phyloP scores from a whole-genome alignment of 2,888 invertebrate genomes.

The Selenia dentaria region DNA sequence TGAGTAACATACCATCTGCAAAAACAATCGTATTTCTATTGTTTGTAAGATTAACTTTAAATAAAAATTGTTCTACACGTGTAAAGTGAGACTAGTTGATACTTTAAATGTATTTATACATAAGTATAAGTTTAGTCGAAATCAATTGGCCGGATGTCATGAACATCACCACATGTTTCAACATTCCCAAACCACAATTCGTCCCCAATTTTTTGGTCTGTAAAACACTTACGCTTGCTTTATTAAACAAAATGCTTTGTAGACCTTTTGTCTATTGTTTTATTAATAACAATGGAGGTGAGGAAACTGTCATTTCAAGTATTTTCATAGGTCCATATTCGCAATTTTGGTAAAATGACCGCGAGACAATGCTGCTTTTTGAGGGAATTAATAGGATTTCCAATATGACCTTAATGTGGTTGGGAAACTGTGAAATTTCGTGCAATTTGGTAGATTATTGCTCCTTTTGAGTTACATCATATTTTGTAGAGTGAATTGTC shows the following conservation, averaged over 20 bases:
- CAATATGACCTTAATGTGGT: conserved; percentile 15
- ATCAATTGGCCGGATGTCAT: neutral
- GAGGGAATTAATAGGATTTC: conserved; percentile 13
- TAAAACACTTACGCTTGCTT: conserved; percentile 28
- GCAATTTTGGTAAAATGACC: conserved; percentile 3
- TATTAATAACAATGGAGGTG: conserved; percentile 31
- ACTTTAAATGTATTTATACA: too few species aligned
- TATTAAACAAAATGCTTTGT: conserved; percentile 28
- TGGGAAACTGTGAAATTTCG: conserved; percentile 15
- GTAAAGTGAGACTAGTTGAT: too few species aligned
- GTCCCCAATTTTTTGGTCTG: conserved; percentile 30
- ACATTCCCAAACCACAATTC: conserved; percentile 20
- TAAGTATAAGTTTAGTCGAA: too few species aligned
- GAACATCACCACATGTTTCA: conserved; percentile 10
- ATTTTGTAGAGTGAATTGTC: too few species aligned
- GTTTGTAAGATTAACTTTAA: too few species aligned
- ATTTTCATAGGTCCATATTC: conserved; percentile 9
- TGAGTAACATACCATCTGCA: too few species aligned
- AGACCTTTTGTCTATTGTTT: conserved; percentile 34
- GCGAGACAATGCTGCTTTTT: conserved; percentile 9
- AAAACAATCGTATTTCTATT: too few species aligned
- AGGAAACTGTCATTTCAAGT: conserved; percentile 21
- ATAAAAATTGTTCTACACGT: too few species aligned
- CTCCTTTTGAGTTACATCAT: conserved; percentile 2
- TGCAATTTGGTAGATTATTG: conserved; percentile 4